Conservation (phyloP, 2,797 vertebrate genomes). For the Chiroxiphia lanceolata region DNA sequence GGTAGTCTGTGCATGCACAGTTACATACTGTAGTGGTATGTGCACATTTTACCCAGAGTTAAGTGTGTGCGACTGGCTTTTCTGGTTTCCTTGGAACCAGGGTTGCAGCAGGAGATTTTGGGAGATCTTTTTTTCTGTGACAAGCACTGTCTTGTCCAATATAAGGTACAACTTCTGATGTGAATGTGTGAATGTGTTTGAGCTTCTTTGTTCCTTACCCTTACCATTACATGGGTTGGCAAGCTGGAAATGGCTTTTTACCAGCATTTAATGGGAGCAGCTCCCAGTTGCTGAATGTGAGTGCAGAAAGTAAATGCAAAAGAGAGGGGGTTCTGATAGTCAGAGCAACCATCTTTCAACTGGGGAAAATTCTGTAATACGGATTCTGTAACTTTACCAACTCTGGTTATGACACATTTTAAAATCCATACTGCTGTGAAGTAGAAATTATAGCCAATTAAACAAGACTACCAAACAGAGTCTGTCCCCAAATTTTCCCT, state of each 20-base stretch:
- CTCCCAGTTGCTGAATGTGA: slow-evolving; percentile 20
- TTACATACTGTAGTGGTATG: background rate
- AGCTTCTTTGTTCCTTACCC: slow-evolving; percentile 53
- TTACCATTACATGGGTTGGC: background rate
- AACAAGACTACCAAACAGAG: slow-evolving; percentile 61
- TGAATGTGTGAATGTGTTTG: background rate
- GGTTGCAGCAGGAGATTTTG: background rate
- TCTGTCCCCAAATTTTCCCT: slow-evolving; percentile 54
- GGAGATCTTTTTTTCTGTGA: background rate
- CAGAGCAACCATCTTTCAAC: slow-evolving; percentile 21
- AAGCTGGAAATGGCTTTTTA: slow-evolving; percentile 47
- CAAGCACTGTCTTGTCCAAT: background rate
- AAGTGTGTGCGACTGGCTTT: background rate
- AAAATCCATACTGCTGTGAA: slow-evolving; percentile 50
- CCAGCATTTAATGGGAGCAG: slow-evolving; percentile 43
- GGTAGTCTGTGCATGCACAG: background rate
- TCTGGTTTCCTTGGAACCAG: background rate
- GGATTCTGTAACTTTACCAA: slow-evolving; percentile 40
- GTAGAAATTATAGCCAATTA: slow-evolving; percentile 64
- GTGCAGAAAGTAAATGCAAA: slow-evolving; percentile 40
- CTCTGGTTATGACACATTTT: slow-evolving; percentile 53
- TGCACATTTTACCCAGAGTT: background rate
- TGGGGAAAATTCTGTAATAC: slow-evolving; percentile 15
- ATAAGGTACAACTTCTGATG: background rate
- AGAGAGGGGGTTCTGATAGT: background rate